Conservation (phyloP, 2,888 invertebrate species). For the Patella caerulea region DNA sequence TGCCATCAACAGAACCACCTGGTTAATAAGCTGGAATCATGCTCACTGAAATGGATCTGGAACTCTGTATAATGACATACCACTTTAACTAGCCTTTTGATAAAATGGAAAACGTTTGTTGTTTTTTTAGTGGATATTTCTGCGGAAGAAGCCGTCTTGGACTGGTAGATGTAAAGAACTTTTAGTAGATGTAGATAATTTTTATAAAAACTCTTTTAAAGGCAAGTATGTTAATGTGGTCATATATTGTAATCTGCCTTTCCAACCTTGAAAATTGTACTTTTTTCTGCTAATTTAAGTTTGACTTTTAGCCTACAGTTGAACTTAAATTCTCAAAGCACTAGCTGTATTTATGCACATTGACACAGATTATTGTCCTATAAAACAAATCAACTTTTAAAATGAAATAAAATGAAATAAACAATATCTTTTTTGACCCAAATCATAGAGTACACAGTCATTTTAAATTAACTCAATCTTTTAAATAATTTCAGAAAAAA, state of each 20-base stretch:
- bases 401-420: not conserved
- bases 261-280: no score
- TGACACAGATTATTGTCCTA: not conserved
- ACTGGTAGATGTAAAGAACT: constrained; percentile 68
- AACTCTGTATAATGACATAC: no score
- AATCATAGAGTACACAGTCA: no score
- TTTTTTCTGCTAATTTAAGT: no score
- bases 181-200: constrained; percentile 64
- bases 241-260: not conserved
- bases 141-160: constrained; percentile 74
- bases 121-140: constrained; percentile 76
- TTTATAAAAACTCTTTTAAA: constrained; percentile 68
- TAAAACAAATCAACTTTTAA: not conserved
- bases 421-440: no score
- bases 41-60: no score
- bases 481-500: constrained; percentile 34
- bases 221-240: not conserved
- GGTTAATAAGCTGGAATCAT: no score
- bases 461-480: no score
- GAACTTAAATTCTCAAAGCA: no score
- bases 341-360: not conserved
- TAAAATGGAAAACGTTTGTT: not conserved
- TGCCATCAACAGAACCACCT: no score
- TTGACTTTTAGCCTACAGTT: no score
- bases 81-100: no score